Base-by-base conservation (phyloP, 1,140 invertebrate species). In the Magallana gigas region DNA sequence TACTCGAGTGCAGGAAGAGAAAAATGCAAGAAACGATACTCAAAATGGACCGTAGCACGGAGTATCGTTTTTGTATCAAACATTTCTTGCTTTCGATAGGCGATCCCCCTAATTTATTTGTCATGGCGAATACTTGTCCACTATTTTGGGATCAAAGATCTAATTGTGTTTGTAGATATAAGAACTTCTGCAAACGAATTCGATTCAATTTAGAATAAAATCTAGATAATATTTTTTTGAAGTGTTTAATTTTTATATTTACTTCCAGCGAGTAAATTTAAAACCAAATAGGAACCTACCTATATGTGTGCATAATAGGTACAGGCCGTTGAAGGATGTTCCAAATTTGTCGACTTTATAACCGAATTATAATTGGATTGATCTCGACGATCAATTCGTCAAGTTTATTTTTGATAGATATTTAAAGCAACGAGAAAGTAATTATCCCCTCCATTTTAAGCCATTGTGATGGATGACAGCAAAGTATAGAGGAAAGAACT, bases 141-240 rank as follows among this genome's bases (percentile, higher is more conserved):
- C 68, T 76, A 76, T 76, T 76, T 76, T 23, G 36, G 68, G 68
- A 76, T 76, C 68, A 76, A 76, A 23, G 68, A 76, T 76, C 68
- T 36, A 18, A 29, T 29, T 23, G 7, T 76, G 14, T 9, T 29
- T 29, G 12, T 29, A 76, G 68, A 76, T 29, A 36, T 76, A 76
- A 76, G 68, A 36, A 29, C 68, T 76, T 76, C 68, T 12, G 9
- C 68, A 76, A 76, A 76, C 68, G 23, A 76, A 29, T 12, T 29
- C 8, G 23, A 29, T 76, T 76, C 68, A 76, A 29, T 76, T 76
- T 76, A 23, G 68, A 76, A 76, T 36, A 76, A 76, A 76, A 76
- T 12, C 68, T 76, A 12, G 23, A 18, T 29, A 76, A 76, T 48
- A 48, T 48, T 48, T 48, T 36, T 76, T 76, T 18, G 18, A 29